Percentiles rank a stretch among this genome's conserved stretches.
Evolutionary conservation across 2,888 invertebrate species (phyloP).

Genomic region (Drosophila subquinaria): DNA sequence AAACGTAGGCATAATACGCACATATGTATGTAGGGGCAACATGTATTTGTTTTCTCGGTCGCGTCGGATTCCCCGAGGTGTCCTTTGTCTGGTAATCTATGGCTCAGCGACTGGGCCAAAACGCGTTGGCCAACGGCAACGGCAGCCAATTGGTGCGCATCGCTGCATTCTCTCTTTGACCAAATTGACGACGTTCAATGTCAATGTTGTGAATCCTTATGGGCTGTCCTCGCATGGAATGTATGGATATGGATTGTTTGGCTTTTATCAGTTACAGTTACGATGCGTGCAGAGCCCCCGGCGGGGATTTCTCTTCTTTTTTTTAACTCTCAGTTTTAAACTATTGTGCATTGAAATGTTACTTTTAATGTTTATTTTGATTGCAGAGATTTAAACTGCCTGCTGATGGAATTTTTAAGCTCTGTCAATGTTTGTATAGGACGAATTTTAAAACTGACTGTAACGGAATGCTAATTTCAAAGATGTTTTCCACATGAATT

Average conservation of each 20-base stretch:
- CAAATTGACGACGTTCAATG: constrained; percentile 61
- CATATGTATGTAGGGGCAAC: constrained; percentile 13
- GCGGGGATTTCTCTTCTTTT: constrained; percentile 15
- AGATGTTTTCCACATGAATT: constrained; percentile 2
- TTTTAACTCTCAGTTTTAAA: constrained; percentile 1
- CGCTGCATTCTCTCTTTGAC: constrained; percentile 45
- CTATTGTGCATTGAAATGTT: constrained; percentile 6
- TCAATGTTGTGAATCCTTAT: constrained; percentile 61
- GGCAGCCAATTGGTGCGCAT: constrained; percentile 45
- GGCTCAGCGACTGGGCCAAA: constrained; percentile 33
- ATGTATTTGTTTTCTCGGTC: constrained; percentile 19
- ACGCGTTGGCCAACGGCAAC: constrained; percentile 21
- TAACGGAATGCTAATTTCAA: background rate
- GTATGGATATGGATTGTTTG: constrained; percentile 18
- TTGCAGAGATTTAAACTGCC: constrained; percentile 16
- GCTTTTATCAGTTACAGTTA: constrained; percentile 40
- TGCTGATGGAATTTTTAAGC: constrained; percentile 2
- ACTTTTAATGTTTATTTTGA: constrained; percentile 33
- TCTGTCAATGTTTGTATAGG: constrained; percentile 23
- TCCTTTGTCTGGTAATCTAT: constrained; percentile 66
- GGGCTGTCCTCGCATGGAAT: background rate
- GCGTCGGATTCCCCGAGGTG: constrained; percentile 51
- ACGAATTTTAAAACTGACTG: background rate
- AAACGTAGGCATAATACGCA: constrained; percentile 7
- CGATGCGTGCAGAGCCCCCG: constrained; percentile 22